Conservation (phyloP, 2,113 vertebrate genomes). For the Cercocebus atys region DNA sequence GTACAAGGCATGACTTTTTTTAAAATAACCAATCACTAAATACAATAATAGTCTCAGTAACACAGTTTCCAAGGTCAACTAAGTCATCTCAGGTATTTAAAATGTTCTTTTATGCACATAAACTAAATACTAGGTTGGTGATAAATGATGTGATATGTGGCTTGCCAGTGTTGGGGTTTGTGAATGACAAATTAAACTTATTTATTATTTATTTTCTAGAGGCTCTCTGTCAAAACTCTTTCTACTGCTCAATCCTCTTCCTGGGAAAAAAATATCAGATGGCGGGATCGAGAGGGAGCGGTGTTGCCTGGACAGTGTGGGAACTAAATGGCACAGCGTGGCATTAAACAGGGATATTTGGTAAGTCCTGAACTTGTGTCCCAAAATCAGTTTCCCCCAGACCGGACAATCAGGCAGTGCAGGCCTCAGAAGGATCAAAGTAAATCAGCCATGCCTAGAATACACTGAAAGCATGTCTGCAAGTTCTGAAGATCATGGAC, state of each 20-base stretch:
- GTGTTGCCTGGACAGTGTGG: neutral
- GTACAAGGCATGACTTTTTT: neutral
- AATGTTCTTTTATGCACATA: neutral
- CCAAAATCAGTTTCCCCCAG: neutral
- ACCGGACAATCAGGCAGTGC: neutral
- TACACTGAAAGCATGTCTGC: neutral
- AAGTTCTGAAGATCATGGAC: neutral
- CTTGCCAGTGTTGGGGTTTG: neutral
- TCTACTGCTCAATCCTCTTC: neutral
- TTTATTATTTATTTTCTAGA: slow-evolving; percentile 14
- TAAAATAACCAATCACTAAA: neutral
- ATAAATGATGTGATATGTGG: neutral
- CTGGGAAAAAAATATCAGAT: neutral
- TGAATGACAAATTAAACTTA: neutral
- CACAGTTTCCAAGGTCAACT: neutral
- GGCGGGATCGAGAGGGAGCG: neutral
- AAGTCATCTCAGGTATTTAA: neutral
- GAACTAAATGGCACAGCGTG: neutral
- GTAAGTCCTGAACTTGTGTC: neutral
- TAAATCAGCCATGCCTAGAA: neutral
- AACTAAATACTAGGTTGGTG: neutral
- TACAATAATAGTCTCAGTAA: neutral
- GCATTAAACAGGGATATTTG: neutral
- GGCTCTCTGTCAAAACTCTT: neutral
- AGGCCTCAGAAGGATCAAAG: neutral